Conservation (phyloP, 2,113 vertebrate species). For the Myodes glareolus region DNA sequence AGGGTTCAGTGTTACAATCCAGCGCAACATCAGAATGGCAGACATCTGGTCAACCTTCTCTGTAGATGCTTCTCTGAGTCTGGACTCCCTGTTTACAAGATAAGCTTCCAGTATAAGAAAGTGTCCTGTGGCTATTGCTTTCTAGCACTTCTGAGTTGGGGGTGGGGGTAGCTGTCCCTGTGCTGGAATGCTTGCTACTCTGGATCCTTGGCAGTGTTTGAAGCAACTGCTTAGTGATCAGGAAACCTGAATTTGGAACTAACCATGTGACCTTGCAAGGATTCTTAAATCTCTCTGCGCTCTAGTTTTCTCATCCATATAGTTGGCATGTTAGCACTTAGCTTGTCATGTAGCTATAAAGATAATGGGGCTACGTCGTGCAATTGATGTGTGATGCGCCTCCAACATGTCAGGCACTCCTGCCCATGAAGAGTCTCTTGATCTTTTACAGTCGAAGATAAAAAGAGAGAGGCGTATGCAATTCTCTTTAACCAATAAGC, state of each 20-base stretch:
- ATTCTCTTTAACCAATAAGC: neutral
- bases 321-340: neutral
- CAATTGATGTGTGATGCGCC: too few species aligned
- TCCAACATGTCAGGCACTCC: neutral
- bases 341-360: neutral
- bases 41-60: neutral
- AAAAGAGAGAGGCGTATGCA: neutral
- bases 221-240: neutral
- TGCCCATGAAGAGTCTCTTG: neutral
- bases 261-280: neutral
- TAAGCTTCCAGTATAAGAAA: neutral
- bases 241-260: neutral
- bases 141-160: neutral
- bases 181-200: neutral
- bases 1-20: too few species aligned
- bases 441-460: neutral
- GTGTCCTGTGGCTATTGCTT: neutral
- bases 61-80: neutral
- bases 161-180: neutral
- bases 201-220: neutral
- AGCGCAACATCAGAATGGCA: neutral
- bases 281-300: neutral
- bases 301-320: slow-evolving; percentile 36
- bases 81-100: neutral
- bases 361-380: neutral